Conservation (phyloP, 2,888 invertebrate species). For the Schrankia costaestrigalis region DNA sequence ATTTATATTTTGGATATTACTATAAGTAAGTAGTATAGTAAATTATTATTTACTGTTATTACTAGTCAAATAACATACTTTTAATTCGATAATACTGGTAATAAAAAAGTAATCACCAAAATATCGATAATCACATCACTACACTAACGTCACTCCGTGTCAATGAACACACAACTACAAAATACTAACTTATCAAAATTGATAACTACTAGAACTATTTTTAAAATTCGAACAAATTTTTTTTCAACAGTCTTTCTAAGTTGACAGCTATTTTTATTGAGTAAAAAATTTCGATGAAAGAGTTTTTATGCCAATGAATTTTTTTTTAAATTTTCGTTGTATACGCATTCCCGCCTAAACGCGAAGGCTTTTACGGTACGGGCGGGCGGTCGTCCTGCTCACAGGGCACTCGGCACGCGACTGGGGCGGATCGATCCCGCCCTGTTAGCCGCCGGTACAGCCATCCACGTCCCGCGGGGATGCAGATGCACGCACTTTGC, state of each 20-base stretch:
- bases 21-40: too few species aligned
- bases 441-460: slow-evolving; percentile 44
- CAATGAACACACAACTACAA: slow-evolving; percentile 16
- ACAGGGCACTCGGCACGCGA: slow-evolving; percentile 58
- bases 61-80: too few species aligned
- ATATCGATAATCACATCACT: slow-evolving; percentile 15
- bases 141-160: too few species aligned
- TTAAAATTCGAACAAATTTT: slow-evolving; percentile 2
- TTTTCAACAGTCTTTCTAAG: too few species aligned
- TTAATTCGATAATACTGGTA: too few species aligned
- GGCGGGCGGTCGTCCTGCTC: slow-evolving; percentile 54
- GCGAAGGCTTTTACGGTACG: slow-evolving; percentile 50
- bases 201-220: slow-evolving; percentile 1
- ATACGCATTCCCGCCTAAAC: slow-evolving; percentile 70
- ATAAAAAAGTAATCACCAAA: too few species aligned
- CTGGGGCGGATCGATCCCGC: slow-evolving; percentile 72
- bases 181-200: too few species aligned
- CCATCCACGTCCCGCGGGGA: slow-evolving; percentile 68
- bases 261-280: too few species aligned
- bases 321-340: slow-evolving; percentile 3
- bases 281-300: too few species aligned
- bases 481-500: slow-evolving; percentile 65
- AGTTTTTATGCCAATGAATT: too few species aligned
- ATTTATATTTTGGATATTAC: too few species aligned
- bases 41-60: too few species aligned